Percentiles rank a stretch among this genome's conserved stretches.
phyloP scores from a whole-genome alignment of 2,113 vertebrate genomes.

The Muntiacus muntjak region DNA sequence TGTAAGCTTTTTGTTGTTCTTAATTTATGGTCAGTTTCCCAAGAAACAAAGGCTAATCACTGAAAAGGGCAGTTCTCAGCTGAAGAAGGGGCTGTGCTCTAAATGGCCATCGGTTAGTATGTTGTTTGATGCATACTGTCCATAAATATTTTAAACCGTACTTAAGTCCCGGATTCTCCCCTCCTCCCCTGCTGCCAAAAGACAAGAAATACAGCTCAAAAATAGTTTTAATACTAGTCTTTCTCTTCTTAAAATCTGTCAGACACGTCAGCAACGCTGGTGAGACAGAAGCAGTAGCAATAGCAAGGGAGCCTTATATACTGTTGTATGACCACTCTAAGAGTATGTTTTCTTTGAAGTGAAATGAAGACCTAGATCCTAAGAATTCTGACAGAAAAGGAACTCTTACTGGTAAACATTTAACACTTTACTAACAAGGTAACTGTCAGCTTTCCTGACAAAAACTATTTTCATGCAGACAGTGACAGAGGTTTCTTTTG shows the following conservation, averaged over 20 bases:
- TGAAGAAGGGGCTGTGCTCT: background rate
- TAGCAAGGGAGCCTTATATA: background rate
- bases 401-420: background rate
- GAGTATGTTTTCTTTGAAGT: constrained; percentile 8
- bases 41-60: background rate
- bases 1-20: constrained; percentile 10
- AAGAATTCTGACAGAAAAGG: background rate
- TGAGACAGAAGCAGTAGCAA: background rate
- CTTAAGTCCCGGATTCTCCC: background rate
- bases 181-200: background rate
- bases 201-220: background rate
- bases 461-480: background rate
- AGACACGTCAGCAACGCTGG: background rate
- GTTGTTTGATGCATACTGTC: background rate
- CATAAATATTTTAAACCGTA: background rate
- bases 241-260: constrained; percentile 14
- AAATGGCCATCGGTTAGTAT: background rate
- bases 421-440: background rate
- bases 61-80: background rate
- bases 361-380: background rate
- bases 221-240: constrained; percentile 4
- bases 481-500: background rate
- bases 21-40: background rate
- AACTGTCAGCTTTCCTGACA: background rate
- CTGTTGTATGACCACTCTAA: background rate